These are phyloP conservation scores for Pungitius pungitius DNA, from an alignment of 2,113 vertebrate genomes.

Conservation along the genomic window DNA sequence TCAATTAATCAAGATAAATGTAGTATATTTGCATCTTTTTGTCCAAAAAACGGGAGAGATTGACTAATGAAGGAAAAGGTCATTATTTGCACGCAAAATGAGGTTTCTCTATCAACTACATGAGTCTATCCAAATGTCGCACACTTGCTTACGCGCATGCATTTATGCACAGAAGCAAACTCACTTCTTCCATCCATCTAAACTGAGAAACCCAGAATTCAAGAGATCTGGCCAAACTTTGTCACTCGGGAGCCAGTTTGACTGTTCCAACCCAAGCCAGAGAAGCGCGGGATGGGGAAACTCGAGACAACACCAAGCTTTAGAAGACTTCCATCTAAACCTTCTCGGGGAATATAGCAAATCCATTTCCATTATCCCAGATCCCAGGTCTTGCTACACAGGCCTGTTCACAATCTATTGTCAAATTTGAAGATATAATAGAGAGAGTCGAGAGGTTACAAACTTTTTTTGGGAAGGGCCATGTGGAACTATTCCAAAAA, in stretches of 20 bases:
- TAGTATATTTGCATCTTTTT: not conserved
- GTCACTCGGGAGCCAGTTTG: conserved; percentile 34
- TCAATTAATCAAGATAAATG: not conserved
- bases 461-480: not conserved
- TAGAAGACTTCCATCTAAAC: conserved; percentile 61
- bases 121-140: conserved; percentile 3
- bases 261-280: conserved; percentile 43
- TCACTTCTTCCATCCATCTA: conserved; percentile 29
- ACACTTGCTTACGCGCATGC: not conserved
- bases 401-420: conserved; percentile 9
- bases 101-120: conserved; percentile 9
- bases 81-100: not conserved
- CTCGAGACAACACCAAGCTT: conserved; percentile 46
- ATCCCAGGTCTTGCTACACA: conserved; percentile 9
- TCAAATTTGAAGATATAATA: conserved; percentile 29
- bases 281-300: conserved; percentile 42
- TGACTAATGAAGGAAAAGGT: not conserved
- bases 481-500: not conserved
- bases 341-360: conserved; percentile 51
- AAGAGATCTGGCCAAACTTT: conserved; percentile 35
- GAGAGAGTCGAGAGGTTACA: conserved; percentile 2
- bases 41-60: not conserved
- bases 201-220: conserved; percentile 50
- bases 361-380: conserved; percentile 48
- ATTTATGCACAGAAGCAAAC: conserved; percentile 16